Evolutionary conservation across 2,797 vertebrate genomes (phyloP).

Genomic region (Pseudochaenichthys georgianus): DNA sequence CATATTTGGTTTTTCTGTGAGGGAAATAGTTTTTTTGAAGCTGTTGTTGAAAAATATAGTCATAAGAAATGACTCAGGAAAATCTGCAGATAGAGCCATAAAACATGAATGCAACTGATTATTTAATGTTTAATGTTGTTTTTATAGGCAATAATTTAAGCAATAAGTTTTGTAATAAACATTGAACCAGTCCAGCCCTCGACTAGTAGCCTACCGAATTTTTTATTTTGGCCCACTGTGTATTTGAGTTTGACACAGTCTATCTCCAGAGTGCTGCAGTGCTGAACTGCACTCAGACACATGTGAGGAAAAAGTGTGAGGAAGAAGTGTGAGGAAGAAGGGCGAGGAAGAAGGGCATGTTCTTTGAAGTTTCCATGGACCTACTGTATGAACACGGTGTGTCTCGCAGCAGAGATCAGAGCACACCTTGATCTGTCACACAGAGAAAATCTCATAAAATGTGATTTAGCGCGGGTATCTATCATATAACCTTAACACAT

Average conservation of each 20-base stretch:
- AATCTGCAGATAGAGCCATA: too few relatives aligned
- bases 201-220: too few relatives aligned
- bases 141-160: too few relatives aligned
- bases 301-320: background rate
- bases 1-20: too few relatives aligned
- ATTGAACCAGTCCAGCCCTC: too few relatives aligned
- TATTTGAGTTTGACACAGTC: background rate
- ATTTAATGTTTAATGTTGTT: too few relatives aligned
- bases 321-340: slow-evolving; percentile 3
- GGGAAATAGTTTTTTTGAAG: too few relatives aligned
- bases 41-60: too few relatives aligned
- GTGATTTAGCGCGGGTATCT: slow-evolving; percentile 34
- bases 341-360: background rate
- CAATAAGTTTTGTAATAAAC: too few relatives aligned
- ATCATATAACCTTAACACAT: slow-evolving; percentile 23
- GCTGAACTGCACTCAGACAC: slow-evolving; percentile 14
- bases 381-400: slow-evolving; percentile 18
- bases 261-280: slow-evolving; percentile 21
- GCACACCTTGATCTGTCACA: slow-evolving; percentile 40
- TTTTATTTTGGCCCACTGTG: too few relatives aligned
- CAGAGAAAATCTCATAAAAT: slow-evolving; percentile 30
- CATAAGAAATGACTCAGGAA: too few relatives aligned
- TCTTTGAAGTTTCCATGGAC: slow-evolving; percentile 42
- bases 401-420: slow-evolving; percentile 42
- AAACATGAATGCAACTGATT: too few relatives aligned